Base-by-base conservation (phyloP, 35 echinoderm and acorn worm species). In the Heliocidaris erythrogramma region DNA sequence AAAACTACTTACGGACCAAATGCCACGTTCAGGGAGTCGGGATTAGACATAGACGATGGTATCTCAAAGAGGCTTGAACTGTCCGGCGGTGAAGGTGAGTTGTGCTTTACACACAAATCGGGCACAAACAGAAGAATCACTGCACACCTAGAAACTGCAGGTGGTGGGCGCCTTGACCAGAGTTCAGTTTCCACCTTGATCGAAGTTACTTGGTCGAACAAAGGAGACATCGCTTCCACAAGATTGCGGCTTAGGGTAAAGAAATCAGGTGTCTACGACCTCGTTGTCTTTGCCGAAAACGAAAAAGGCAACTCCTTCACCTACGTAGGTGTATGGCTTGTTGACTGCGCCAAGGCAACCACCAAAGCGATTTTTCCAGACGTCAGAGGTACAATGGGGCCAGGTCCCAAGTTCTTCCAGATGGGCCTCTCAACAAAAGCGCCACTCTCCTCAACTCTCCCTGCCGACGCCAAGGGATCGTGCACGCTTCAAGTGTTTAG, bases 241-340 rank as follows among this genome's bases (percentile, higher is more conserved):
- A 49, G 49, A 48, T 17, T 92, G 10, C 91, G 91, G 30, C 29
- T 92, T 59, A 49, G 47, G 48, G 11, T 92, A 13, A 21, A 49
- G 30, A 48, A 52, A 52, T 14, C 49, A 11, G 91, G 91, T 9
- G 9, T 92, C 48, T 92, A 48, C 30, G 48, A 92, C 27, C 17
- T 92, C 50, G 47, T 92, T 13, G 48, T 92, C 91, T 92, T 92
- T n/a, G 49, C 48, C 91, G 17, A 49, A 92, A 50, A 92, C 48
- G 49, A 92, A 50, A 59, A 59, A 50, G 49, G 21, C n/a, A 48
- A 48, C 2, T 27, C 48, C 49, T 52, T 52, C 91, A 48, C 10
- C 48, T 92, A 9, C 50, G 91, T 49, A 52, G 91, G 91, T 7
- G 91, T 92, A 5, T 92, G 91, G 91, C 49, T 92, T 14, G 91